Base-by-base conservation (phyloP, 92 coral and sea anemone species). In the Diadumene lineata region DNA sequence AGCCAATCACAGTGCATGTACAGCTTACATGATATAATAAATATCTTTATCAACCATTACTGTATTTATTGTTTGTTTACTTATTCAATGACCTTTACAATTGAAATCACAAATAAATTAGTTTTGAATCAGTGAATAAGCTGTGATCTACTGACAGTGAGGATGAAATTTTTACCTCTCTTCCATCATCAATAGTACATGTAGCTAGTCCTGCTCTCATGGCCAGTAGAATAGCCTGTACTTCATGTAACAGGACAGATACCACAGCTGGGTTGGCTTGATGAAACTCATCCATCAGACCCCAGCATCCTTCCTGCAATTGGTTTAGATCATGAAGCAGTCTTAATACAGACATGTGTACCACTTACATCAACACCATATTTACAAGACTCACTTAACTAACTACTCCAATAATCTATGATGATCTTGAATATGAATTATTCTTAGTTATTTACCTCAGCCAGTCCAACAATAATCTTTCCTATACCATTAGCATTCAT, bases 221-320 rank as follows among this genome's bases (percentile, higher is more conserved):
- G 1, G 99, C 89, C 68, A 92, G 79, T 24, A 96, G 64, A 24
- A 96, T 86, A 8, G 97, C 86, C 75, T 96, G 99, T n/a, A 96
- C 79, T 78, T 92, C 86, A 75, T 88, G 89, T 77, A 96, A 69
- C 83, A 96, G 72, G 38, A 96, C 93, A 0, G 97, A 89, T 21
- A 92, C 84, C 16, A 90, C 93, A 32, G 88, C 92, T 32, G 57
- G 78, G 71, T 86, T 87, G 26, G 86, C 88, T 31, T 82, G 89
- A 44, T 96, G 99, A 69, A 96, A 96, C 75, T 96, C 99, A 26
- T 96, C 99, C 79, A 96, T 22, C 18, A 96, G 86, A 46, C 99
- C 99, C 99, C 97, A 92, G 30, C 99, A 92, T 1, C 99, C 99
- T 58, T 96, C 99, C 99, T 96, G 69, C 66, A 29, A 76, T 62